Percentiles rank a stretch among this genome's conserved stretches.
Evolutionary conservation across 2,888 invertebrate species (phyloP).

Genomic region (Acanthococcus lagerstroemiae): DNA sequence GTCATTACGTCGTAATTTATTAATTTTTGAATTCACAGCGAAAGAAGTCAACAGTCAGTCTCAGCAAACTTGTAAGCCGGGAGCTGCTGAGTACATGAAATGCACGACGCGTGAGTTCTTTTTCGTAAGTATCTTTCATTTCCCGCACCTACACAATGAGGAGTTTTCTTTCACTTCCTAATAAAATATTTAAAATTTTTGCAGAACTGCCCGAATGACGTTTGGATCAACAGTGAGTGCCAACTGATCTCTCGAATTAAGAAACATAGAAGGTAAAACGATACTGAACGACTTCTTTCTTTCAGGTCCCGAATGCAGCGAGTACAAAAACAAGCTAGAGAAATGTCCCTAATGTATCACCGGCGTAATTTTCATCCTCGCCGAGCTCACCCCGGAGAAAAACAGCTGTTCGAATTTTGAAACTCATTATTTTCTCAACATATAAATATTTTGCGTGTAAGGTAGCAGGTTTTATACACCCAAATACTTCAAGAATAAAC

Average conservation of each 20-base stretch:
- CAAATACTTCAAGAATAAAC: too few species aligned
- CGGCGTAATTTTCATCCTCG: conserved; percentile 26
- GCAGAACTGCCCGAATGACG: conserved; percentile 32
- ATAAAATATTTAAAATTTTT: conserved; percentile 16
- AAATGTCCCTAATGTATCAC: conserved; percentile 33
- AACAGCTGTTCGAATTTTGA: neutral
- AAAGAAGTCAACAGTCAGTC: conserved; percentile 20
- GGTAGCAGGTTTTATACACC: too few species aligned
- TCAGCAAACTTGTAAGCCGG: conserved; percentile 20
- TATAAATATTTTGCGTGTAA: too few species aligned
- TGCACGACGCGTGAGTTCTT: conserved; percentile 18
- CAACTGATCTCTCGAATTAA: too few species aligned
- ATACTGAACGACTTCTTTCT: too few species aligned
- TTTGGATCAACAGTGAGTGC: conserved; percentile 33
- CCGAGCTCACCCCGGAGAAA: too few species aligned
- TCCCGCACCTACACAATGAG: neutral
- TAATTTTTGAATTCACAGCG: too few species aligned
- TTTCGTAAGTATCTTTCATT: conserved; percentile 21
- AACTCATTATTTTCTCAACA: too few species aligned
- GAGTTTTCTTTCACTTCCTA: too few species aligned
- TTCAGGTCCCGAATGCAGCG: conserved; percentile 31
- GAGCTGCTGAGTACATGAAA: conserved; percentile 23
- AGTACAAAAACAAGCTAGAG: conserved; percentile 27
- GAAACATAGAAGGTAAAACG: too few species aligned
- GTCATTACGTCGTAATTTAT: too few species aligned